phyloP scores from a whole-genome alignment of 2,797 vertebrate genomes.

The Amniataba percoides region DNA sequence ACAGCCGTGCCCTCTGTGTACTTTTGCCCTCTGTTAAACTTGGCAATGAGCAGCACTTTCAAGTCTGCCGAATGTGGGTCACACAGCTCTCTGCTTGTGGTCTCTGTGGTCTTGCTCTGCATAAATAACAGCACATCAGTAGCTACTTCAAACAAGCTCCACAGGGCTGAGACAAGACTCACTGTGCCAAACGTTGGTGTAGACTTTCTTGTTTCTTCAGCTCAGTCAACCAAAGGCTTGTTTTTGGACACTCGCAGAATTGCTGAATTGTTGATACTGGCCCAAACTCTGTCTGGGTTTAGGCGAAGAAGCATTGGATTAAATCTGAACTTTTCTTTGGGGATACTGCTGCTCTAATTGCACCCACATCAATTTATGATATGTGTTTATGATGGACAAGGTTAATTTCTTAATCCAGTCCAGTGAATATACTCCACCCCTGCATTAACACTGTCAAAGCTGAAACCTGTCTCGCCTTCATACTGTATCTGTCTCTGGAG shows the following conservation, averaged over 20 bases:
- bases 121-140: conserved; percentile 78
- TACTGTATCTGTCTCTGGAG: conserved; percentile 15
- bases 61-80: conserved; percentile 78
- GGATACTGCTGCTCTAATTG: conserved; percentile 16
- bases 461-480: conserved; percentile 34
- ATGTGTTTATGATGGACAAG: neutral
- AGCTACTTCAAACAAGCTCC: conserved; percentile 70
- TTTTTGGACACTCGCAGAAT: conserved; percentile 37
- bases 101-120: conserved; percentile 77
- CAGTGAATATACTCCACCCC: conserved; percentile 1
- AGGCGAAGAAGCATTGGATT: neutral
- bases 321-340: neutral
- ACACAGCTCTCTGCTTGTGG: conserved; percentile 74
- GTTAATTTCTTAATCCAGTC: neutral
- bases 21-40: conserved; percentile 77
- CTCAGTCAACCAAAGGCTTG: conserved; percentile 43
- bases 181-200: conserved; percentile 53
- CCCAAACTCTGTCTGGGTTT: neutral
- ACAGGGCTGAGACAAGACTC: conserved; percentile 61
- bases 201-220: conserved; percentile 52
- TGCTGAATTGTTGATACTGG: conserved; percentile 23
- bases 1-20: conserved; percentile 66
- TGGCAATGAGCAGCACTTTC: conserved; percentile 70
- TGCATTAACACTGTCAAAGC: conserved; percentile 31
- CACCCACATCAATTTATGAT: neutral